Conservation (phyloP, 1,140 invertebrate genomes). For the Pachypsylla venusta region DNA sequence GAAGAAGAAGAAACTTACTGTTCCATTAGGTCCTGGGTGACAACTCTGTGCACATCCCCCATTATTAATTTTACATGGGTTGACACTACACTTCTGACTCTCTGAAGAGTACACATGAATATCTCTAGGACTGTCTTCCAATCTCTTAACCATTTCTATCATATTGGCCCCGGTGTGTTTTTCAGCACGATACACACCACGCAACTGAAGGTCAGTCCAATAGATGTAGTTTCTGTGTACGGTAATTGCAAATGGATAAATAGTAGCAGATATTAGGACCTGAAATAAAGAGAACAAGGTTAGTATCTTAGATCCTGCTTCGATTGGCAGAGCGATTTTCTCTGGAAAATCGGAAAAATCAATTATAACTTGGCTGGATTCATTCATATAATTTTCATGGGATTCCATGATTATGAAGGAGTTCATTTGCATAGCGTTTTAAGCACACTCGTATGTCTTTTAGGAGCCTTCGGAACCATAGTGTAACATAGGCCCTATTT, state of each 20-base stretch:
- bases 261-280: conserved; percentile 71
- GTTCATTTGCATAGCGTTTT: no score
- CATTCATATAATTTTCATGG: no score
- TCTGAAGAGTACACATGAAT: conserved; percentile 73
- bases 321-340: no score
- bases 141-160: conserved; percentile 79
- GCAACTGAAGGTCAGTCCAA: conserved; percentile 89
- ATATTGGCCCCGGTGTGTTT: conserved; percentile 93
- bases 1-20: conserved; percentile 29
- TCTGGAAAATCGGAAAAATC: no score
- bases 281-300: conserved; percentile 30
- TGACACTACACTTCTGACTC: conserved; percentile 63
- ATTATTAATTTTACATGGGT: conserved; percentile 82
- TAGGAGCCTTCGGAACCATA: no score
- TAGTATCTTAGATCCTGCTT: no score
- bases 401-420: no score
- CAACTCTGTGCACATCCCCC: conserved; percentile 93
- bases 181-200: conserved; percentile 89
- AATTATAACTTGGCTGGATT: no score
- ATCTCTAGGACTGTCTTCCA: conserved; percentile 80
- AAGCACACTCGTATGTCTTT: no score
- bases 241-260: conserved; percentile 92
- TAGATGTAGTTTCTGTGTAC: conserved; percentile 86
- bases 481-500: no score
- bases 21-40: conserved; percentile 69